Evolutionary conservation across 2,797 vertebrate genomes (phyloP), one percentile per base, ranked within the genome.

Genomic region (Melopsittacus undulatus): DNA sequence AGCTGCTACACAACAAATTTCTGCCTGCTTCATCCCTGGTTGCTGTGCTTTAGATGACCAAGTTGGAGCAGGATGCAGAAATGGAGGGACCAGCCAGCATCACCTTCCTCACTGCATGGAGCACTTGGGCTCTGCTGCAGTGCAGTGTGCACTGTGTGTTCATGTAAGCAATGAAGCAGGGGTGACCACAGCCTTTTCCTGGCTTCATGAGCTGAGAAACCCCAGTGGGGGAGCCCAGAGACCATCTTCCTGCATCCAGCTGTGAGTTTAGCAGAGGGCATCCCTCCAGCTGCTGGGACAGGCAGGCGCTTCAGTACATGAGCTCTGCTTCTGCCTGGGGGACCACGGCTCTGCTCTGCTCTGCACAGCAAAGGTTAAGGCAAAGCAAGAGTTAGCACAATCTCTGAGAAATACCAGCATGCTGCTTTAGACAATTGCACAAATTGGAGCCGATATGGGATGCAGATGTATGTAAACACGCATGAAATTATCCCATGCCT

Each of bases 381-480:
- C 64, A 94, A 92, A 95, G 76, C 66, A 69, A 77, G 67, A 92
- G 75, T 79, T 74, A 67, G 49, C 1, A 5, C 85, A 81, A 88
- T 79, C 87, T 83, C 73, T 95, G 96, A 94, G 92, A 91, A 95
- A 93, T 45, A 87, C 42, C 80, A 94, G 83, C 77, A 46, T 89
- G 94, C 88, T 94, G 89, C 64, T 92, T 96, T 88, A 95, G 92
- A 96, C 94, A 97, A 97, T 96, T 76, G 95, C 90, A 73, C 95
- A 96, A 95, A 97, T 94, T 96, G 85, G 89, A 95, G 92, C 66
- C 0, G 7, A 87, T 94, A 83, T 82, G 85, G 89, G 92, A 97
- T 97, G 96, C 92, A 97, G 94, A 97, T 96, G 54, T 96, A 96
- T 94, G 96, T 97, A 97, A 96, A 96, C 96, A 95, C 1, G 66